A percentile compares a stretch with the other conserved stretches of the same genome.
phyloP scores from a whole-genome alignment of 2,113 vertebrate genomes.

The Sander vitreus region DNA sequence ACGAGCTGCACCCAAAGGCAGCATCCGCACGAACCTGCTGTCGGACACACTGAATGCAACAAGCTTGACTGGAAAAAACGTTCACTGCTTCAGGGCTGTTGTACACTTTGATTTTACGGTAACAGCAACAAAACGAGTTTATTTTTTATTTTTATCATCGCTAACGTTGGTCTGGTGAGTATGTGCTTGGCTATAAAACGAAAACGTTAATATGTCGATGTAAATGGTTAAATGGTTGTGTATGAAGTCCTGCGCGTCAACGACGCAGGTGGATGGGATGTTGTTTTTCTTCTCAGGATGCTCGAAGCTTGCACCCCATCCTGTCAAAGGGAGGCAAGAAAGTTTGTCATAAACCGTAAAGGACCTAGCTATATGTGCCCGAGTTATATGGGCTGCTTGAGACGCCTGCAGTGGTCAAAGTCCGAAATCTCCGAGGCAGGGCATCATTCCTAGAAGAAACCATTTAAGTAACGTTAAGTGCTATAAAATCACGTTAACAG shows the following conservation, averaged over 20 bases:
- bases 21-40: constrained; percentile 28
- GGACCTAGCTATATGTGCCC: neutral
- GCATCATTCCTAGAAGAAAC: neutral
- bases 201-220: neutral
- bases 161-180: constrained; percentile 46
- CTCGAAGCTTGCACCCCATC: constrained; percentile 5
- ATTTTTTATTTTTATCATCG: neutral
- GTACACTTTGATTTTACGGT: neutral
- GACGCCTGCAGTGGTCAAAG: constrained; percentile 23
- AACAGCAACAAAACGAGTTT: neutral
- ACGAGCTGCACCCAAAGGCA: constrained; percentile 61
- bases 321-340: neutral
- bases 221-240: constrained; percentile 33
- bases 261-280: constrained; percentile 47
- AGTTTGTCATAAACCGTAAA: constrained; percentile 12
- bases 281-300: constrained; percentile 29
- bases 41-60: constrained; percentile 60
- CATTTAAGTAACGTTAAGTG: neutral
- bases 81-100: constrained; percentile 19
- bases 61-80: constrained; percentile 55
- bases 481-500: no score
- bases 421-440: constrained; percentile 4
- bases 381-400: neutral
- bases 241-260: constrained; percentile 8
- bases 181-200: accelerated